Percentiles rank a stretch among this genome's conserved stretches.
Evolutionary conservation across 2,888 invertebrate genomes (phyloP).

Genomic region (Hyles lineata): DNA sequence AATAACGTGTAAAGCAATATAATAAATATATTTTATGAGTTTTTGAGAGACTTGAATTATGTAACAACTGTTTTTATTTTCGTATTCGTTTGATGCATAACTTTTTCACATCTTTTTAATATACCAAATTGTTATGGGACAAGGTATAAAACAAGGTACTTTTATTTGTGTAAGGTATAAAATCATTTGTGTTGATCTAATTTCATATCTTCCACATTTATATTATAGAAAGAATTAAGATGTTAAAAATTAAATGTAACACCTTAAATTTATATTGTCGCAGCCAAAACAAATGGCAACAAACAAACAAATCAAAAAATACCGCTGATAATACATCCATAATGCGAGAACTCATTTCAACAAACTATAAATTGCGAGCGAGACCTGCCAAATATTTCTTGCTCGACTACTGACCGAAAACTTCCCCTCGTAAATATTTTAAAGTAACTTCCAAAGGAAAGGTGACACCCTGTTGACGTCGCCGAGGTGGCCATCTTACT

Average conservation of each 20-base stretch:
- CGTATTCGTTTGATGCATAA: no score
- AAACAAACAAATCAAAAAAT: conserved; percentile 12
- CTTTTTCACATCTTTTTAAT: no score
- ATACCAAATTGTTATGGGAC: no score
- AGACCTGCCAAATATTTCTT: conserved; percentile 68
- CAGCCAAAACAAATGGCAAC: background rate
- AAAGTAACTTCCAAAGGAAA: conserved; percentile 78
- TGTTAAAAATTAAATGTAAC: background rate
- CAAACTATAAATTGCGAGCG: conserved; percentile 23
- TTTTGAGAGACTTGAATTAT: no score
- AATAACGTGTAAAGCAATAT: no score
- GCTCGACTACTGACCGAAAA: conserved; percentile 52
- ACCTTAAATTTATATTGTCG: background rate
- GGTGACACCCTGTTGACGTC: conserved; percentile 80
- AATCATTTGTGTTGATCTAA: no score
- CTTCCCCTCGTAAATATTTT: conserved; percentile 82
- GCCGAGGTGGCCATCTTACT: conserved; percentile 69
- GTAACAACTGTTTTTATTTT: no score
- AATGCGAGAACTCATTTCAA: conserved; percentile 29
- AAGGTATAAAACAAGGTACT: no score
- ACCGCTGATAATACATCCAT: conserved; percentile 42
- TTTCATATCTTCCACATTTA: no score
- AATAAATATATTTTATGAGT: no score
- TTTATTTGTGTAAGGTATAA: no score
- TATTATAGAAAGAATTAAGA: no score